phyloP scores from a whole-genome alignment of 2,797 vertebrate genomes.

The Scomberomorus guttatus region DNA sequence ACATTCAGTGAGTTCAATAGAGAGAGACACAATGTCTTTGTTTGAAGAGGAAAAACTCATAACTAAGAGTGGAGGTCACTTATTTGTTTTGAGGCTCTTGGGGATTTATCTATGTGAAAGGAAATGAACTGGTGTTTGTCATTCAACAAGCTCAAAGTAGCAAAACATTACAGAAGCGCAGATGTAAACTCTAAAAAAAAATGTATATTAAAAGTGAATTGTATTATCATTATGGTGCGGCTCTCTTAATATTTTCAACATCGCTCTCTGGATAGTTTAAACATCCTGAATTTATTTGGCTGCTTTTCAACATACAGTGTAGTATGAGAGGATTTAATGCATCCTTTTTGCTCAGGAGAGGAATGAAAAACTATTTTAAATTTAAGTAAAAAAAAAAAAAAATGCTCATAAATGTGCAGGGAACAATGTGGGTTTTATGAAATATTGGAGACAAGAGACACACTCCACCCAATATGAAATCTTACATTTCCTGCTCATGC shows the following conservation, averaged over 20 bases:
- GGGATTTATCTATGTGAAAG: constrained; percentile 34
- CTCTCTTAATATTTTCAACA: not conserved
- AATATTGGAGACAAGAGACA: constrained; percentile 49
- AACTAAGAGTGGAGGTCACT: constrained; percentile 52
- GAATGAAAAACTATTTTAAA: constrained; percentile 26
- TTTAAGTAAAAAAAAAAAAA: constrained; percentile 29
- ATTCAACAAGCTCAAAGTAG: constrained; percentile 40
- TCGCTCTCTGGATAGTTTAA: constrained; percentile 8
- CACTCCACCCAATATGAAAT: constrained; percentile 45
- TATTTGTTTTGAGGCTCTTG: constrained; percentile 49
- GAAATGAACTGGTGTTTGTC: constrained; percentile 61
- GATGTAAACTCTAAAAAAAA: constrained; percentile 10
- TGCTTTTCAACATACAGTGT: not conserved
- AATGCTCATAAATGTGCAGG: constrained; percentile 39
- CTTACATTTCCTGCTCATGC: constrained; percentile 27
- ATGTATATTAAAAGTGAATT: not conserved
- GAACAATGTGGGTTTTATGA: constrained; percentile 48
- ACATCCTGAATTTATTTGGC: constrained; percentile 4
- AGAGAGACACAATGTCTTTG: constrained; percentile 63
- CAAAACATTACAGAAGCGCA: constrained; percentile 1
- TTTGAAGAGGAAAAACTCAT: constrained; percentile 60
- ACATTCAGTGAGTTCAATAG: constrained; percentile 8
- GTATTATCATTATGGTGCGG: not conserved
- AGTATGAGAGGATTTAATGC: constrained; percentile 1
- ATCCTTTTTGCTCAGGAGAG: not conserved